A percentile compares a stretch with the other conserved stretches of the same genome.
Conservation (phyloP, 2,888 invertebrate species). For the Tachystola acroxantha region DNA sequence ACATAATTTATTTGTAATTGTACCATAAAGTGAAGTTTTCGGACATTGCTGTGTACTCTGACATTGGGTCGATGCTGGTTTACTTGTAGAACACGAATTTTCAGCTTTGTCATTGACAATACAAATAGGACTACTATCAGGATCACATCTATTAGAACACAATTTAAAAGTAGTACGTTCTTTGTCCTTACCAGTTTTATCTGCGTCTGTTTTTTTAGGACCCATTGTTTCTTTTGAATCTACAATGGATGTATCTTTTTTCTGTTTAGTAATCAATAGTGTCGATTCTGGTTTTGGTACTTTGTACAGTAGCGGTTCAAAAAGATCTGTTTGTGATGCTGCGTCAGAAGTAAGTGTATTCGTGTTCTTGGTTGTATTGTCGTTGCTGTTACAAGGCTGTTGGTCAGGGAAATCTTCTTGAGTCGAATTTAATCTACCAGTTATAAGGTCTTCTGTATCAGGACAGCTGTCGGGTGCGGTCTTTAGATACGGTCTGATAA, state of each 20-base stretch:
- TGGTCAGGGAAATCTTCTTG: constrained; percentile 30
- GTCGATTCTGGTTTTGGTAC: too few species aligned
- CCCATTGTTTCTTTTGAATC: too few species aligned
- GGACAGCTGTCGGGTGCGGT: constrained; percentile 22
- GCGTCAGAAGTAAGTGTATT: too few species aligned
- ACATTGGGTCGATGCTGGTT: too few species aligned
- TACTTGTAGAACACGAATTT: too few species aligned
- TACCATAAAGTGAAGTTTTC: too few species aligned
- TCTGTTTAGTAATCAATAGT: too few species aligned
- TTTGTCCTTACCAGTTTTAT: neutral
- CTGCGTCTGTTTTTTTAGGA: neutral
- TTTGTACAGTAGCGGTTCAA: too few species aligned
- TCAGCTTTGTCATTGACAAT: neutral
- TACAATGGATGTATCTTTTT: too few species aligned
- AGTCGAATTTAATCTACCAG: constrained; percentile 22
- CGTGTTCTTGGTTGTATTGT: neutral
- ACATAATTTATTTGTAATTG: too few species aligned
- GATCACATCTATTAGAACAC: neutral
- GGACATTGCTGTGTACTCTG: too few species aligned
- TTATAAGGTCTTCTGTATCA: constrained; percentile 21
- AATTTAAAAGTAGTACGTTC: neutral
- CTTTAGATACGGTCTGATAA: constrained; percentile 36
- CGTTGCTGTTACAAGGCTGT: constrained; percentile 8
- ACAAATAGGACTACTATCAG: neutral
- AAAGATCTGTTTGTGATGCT: too few species aligned